Evolutionary conservation across 1,140 invertebrate genomes (phyloP), one percentile per base, ranked within the genome.

Genomic region (Trichonephila clavipes): DNA sequence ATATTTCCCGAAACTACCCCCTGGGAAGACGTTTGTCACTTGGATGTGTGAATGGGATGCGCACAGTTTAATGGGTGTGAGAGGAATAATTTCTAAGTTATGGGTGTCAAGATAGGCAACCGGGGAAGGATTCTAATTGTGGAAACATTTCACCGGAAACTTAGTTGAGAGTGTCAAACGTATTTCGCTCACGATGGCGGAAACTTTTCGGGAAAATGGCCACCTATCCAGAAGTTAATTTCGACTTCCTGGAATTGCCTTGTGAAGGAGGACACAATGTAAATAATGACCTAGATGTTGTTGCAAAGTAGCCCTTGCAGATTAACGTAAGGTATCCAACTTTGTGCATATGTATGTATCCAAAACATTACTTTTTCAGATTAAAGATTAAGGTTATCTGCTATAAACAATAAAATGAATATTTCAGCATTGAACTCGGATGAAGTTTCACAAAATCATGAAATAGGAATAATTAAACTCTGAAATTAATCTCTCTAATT

Each of bases 31-130:
- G 28, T 77, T 77, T 40, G 72, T 77, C 69, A 77, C 69, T 24
- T 6, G 21, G 10, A 69, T 69, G 21, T 24, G 66, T 24, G 66
- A 3, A 28, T 12, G 21, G 66, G 24, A 77, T 19, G 72, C 72
- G 5, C 72, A 28, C 24, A 4, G 72, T 40, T 40, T 34, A 34
- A 34, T 77, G 72, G 5, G 12, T 18, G 14, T 5, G 72, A 77
- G 28, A 77, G 72, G 28, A 77, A 77, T 77, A 77, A 77, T 77
- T 77, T 34, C 34, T 18, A 77, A 77, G 72, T 77, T 77, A 77
- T 77, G 34, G 72, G 16, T 40, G 72, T 77, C 72, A 40, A 77
- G 72, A 40, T 77, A 77, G 72, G 28, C 24, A 34, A 72, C 16
- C 12, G 28, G 72, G 51, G 10, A 51, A 51, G 51, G 21, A 24